These are phyloP conservation scores for Zaprionus lachaisei DNA, from an alignment of 1,140 invertebrate genomes.

Conservation along the genomic window DNA sequence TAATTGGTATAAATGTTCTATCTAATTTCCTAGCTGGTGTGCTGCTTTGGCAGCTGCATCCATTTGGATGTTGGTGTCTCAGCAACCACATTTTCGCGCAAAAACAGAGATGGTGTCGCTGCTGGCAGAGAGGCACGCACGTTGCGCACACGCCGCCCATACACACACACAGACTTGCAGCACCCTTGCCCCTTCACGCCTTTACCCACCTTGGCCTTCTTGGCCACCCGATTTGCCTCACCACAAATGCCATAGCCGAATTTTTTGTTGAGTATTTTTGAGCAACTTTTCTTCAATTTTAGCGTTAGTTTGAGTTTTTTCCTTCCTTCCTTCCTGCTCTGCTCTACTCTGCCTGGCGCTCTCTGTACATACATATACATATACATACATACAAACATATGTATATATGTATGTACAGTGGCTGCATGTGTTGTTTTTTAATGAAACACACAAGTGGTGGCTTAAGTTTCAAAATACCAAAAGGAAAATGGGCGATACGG, in stretches of 20 bases:
- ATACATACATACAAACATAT: background rate
- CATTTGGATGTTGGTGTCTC: constrained; percentile 11
- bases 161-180: constrained; percentile 17
- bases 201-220: background rate
- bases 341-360: constrained; percentile 12
- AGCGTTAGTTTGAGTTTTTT: constrained; percentile 57
- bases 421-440: constrained; percentile 64
- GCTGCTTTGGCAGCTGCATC: background rate
- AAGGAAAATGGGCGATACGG: constrained; percentile 60
- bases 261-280: constrained; percentile 72
- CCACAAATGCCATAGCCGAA: constrained; percentile 53
- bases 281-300: constrained; percentile 72
- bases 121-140: constrained; percentile 47
- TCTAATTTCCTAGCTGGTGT: background rate
- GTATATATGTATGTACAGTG: background rate
- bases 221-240: constrained; percentile 13
- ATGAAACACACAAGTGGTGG: constrained; percentile 73
- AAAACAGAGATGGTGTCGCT: constrained; percentile 50
- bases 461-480: constrained; percentile 74
- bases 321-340: constrained; percentile 6
- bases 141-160: constrained; percentile 40
- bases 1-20: background rate
- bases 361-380: background rate
- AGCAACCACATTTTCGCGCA: constrained; percentile 72
- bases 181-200: background rate